Base-by-base conservation (phyloP, 1,140 invertebrate genomes). In the Aphelinus certus region DNA sequence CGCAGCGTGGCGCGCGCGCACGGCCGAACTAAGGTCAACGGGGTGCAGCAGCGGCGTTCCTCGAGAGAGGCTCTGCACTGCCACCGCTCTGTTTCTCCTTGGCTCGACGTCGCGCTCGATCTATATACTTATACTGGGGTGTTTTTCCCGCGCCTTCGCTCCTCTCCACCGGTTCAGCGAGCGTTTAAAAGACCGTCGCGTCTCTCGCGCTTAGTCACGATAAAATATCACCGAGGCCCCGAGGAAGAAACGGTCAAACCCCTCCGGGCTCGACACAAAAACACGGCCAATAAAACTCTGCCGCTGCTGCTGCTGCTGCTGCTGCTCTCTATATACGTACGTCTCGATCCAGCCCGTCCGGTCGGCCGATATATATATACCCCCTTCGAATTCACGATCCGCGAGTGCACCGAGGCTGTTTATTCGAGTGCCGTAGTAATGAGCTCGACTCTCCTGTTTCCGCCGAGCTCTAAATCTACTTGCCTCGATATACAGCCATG, bases 161-260 rank as follows among this genome's bases (percentile, higher is more conserved):
- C 61, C 56, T 63, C 26, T 66, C 69, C 73, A 0, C 1, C 61
- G 45, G 26, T 26, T 26, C 26, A 26, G 26, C 73, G 79, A 81
- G 77, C 79, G 80, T 77, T 83, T 83, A 82, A 83, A 78, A 81
- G 80, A 75, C 71, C 70, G 79, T 76, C 73, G 60, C 49, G 51
- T 2, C 58, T 79, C 75, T 81, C 76, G 65, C 69, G 51, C 70
- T 69, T 76, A 74, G 78, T 79, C 75, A 77, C 66, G 65, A 78
- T 84, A 79, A 84, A 84, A 83, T 84, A 84, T 84, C 82, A 79
- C 81, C 77, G 75, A 65, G 46, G 45, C 78, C 77, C 81, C 79
- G 78, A 79, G 79, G 79, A 83, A 83, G 79, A 80, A 84, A 83
- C 71, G 79, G 68, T 77, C 75, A 72, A 75, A 77, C 68, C 77